Evolutionary conservation across 2,113 vertebrate species (phyloP), one percentile per base, ranked within the genome.

Genomic region (Odocoileus virginianus): DNA sequence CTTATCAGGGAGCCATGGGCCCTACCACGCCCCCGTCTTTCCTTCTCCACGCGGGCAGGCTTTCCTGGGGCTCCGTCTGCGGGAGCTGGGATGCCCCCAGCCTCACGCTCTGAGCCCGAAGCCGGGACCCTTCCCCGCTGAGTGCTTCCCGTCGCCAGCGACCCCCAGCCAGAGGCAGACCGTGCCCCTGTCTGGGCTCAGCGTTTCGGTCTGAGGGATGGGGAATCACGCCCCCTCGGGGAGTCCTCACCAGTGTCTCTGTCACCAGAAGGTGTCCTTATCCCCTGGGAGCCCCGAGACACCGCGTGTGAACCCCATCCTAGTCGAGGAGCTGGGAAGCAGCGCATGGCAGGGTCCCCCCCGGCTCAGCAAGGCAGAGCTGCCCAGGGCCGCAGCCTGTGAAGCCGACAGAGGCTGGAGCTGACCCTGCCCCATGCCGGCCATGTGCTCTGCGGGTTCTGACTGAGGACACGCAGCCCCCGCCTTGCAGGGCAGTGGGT

Each of bases 91-190:
- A 7, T 13, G 19, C 14, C 67, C 7, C 5, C 17, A 50, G 78
- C 15, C 64, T 30, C 8, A 3, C 1, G 0, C 43, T 86, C 27
- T 40, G 45, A 0, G 0, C 23, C 27, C 1, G 0, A 52, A 27
- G 40, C 5, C 4, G 40, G 54, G 54, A n/a, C 30, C 40, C 13
- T 14, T 6, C 28, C 30, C 40, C 0, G 0, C 19, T 1, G 7
- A 36, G 21, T 5, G 8, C 40, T 76, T 40, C 33, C 10, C 7
- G 21, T 45, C 14, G 4, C 36, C 92, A 12, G 45, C 0, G 3
- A 28, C 11, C 27, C 13, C 78, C 81, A 1, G 71, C 50, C 4
- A 2, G 28, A 50, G 40, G 33, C 54, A 21, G n/a, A 2, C 11
- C 2, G 16, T 7, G 4, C 3, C 55, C 55, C 40, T 23, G 54